phyloP scores from a whole-genome alignment of 2,888 invertebrate genomes.

The Exocentrus adspersus region DNA sequence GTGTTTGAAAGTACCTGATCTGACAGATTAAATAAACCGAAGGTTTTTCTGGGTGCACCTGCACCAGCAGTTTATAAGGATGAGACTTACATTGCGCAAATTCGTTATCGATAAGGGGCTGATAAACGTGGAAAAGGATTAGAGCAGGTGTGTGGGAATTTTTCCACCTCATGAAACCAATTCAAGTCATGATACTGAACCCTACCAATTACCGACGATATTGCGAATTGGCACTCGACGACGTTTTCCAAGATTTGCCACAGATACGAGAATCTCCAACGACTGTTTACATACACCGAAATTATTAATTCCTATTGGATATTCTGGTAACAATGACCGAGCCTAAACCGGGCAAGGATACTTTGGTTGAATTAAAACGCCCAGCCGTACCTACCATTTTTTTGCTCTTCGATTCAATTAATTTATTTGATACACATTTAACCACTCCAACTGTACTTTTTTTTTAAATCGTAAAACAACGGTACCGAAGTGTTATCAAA shows the following conservation, averaged over 20 bases:
- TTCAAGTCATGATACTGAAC: no score
- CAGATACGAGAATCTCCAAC: neutral
- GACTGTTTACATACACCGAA: neutral
- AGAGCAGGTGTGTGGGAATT: no score
- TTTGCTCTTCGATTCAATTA: no score
- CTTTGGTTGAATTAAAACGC: no score
- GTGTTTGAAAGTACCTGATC: neutral
- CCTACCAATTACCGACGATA: neutral
- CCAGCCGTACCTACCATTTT: no score
- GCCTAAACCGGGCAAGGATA: no score
- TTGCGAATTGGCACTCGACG: neutral
- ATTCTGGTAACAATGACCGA: no score
- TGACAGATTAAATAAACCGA: neutral
- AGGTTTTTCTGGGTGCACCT: constrained; percentile 2
- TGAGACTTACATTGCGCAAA: no score
- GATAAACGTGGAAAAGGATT: no score
- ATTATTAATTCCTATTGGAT: neutral
- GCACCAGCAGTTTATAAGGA: no score
- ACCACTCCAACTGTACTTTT: neutral
- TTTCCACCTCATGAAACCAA: no score
- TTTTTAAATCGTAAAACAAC: neutral
- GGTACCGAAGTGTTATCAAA: constrained; percentile 23
- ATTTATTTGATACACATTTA: neutral
- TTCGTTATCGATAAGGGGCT: no score
- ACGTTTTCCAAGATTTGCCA: neutral